A percentile compares a stretch with the other conserved stretches of the same genome.
These are phyloP conservation scores for Argopecten irradians DNA, from an alignment of 1,140 invertebrate genomes.

Conservation along the genomic window DNA sequence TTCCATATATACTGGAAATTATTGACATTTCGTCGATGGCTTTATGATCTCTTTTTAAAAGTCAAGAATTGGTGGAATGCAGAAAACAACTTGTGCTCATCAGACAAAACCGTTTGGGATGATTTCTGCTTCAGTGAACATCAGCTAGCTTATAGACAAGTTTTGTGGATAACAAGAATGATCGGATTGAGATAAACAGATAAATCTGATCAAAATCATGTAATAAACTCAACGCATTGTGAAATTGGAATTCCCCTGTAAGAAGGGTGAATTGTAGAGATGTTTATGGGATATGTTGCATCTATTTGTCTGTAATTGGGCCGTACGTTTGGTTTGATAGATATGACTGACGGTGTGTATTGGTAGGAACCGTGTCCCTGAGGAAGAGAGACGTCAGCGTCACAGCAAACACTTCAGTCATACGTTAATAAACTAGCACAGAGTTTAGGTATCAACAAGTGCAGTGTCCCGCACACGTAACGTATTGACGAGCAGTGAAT, in stretches of 20 bases:
- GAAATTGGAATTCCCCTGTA: not conserved
- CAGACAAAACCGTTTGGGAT: not conserved
- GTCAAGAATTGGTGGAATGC: not conserved
- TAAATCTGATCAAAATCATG: not conserved
- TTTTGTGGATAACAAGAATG: not conserved
- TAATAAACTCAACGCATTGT: not conserved
- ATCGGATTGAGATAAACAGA: not conserved
- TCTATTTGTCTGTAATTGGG: not conserved
- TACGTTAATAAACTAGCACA: not conserved
- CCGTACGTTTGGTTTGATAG: not conserved
- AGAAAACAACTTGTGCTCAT: not conserved
- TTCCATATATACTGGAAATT: not conserved
- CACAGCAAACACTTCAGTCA: not conserved
- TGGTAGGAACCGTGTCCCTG: not conserved
- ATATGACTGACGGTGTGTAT: not conserved
- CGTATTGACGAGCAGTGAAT: not conserved
- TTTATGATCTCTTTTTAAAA: not conserved
- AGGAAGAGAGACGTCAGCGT: not conserved
- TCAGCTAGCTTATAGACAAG: not conserved
- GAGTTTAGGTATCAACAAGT: not conserved
- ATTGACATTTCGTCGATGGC: not conserved
- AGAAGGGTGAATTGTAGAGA: not conserved
- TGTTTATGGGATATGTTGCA: not conserved
- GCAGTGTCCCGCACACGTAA: not conserved
- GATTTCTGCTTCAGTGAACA: not conserved